These are phyloP conservation scores for Gortyna flavago DNA, from an alignment of 2,888 invertebrate species.

Conservation along the genomic window DNA sequence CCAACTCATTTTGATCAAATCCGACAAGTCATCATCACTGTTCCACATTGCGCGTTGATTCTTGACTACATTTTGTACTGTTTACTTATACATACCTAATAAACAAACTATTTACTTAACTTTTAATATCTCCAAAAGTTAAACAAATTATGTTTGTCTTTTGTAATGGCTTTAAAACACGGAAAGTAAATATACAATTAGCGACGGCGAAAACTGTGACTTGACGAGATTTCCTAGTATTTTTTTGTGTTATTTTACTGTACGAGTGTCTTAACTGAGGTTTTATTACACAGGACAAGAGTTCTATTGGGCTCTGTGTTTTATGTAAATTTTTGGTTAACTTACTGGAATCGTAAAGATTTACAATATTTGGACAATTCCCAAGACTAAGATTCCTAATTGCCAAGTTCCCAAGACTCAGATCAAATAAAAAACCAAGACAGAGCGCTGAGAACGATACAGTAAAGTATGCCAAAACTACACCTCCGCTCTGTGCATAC, in stretches of 20 bases:
- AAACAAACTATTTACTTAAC: conserved; percentile 31
- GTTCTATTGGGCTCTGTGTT: conserved; percentile 12
- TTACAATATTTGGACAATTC: background rate
- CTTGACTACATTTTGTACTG: conserved; percentile 4
- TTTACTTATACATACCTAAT: conserved; percentile 12
- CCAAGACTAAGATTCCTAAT: no score
- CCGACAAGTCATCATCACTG: conserved; percentile 7
- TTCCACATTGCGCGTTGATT: conserved; percentile 7
- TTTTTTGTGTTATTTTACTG: conserved; percentile 27
- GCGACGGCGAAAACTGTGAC: conserved; percentile 7
- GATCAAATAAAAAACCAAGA: no score
- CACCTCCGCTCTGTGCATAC: no score
- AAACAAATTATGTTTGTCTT: conserved; percentile 27
- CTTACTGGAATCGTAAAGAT: background rate
- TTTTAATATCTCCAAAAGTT: conserved; percentile 48
- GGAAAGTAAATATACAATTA: conserved; percentile 23
- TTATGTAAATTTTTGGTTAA: background rate
- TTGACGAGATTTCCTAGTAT: conserved; percentile 35
- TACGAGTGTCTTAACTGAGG: background rate
- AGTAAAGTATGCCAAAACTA: no score
- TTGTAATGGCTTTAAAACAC: conserved; percentile 35
- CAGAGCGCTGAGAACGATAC: no score
- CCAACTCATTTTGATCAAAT: conserved; percentile 17
- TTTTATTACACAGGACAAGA: conserved; percentile 21
- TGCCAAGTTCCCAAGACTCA: background rate